Evolutionary conservation across 1,140 invertebrate genomes (phyloP).

Genomic region (Listronotus oregonensis): DNA sequence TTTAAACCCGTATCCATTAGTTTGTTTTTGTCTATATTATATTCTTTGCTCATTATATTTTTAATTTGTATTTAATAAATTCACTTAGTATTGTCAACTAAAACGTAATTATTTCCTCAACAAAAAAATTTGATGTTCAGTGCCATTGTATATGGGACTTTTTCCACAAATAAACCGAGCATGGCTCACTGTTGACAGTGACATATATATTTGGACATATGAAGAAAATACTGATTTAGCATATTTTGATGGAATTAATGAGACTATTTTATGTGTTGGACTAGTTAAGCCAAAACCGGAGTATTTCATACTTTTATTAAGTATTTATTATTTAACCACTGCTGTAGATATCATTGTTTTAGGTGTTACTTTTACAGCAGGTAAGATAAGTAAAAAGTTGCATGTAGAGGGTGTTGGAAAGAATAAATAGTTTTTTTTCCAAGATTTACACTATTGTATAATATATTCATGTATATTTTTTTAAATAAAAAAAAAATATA

Average conservation of each 20-base stretch:
- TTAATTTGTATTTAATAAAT: no score
- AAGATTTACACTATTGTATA: no score
- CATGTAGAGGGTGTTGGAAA: no score
- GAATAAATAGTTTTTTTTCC: no score
- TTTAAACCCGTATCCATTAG: no score
- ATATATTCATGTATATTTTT: no score
- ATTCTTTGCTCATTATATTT: no score
- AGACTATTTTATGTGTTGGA: conserved; percentile 87
- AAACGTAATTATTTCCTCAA: no score
- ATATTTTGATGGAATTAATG: conserved; percentile 90
- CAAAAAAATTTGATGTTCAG: conserved; percentile 76
- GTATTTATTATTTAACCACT: conserved; percentile 87
- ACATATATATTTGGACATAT: conserved; percentile 97
- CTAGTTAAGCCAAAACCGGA: conserved; percentile 82
- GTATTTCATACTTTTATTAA: conserved; percentile 92
- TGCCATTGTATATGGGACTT: conserved; percentile 95
- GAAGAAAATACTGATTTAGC: conserved; percentile 88
- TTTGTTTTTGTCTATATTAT: no score
- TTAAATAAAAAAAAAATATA: no score
- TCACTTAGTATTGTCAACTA: no score
- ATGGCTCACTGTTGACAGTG: conserved; percentile 95
- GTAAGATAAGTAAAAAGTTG: no score
- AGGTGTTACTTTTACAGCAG: conserved; percentile 64
- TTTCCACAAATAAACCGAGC: conserved; percentile 90
- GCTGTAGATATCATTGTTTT: conserved; percentile 91